Percentiles rank a stretch among this genome's conserved stretches.
These are phyloP conservation scores for Lasiurus borealis DNA, from an alignment of 2,113 vertebrate genomes.

Conservation along the genomic window DNA sequence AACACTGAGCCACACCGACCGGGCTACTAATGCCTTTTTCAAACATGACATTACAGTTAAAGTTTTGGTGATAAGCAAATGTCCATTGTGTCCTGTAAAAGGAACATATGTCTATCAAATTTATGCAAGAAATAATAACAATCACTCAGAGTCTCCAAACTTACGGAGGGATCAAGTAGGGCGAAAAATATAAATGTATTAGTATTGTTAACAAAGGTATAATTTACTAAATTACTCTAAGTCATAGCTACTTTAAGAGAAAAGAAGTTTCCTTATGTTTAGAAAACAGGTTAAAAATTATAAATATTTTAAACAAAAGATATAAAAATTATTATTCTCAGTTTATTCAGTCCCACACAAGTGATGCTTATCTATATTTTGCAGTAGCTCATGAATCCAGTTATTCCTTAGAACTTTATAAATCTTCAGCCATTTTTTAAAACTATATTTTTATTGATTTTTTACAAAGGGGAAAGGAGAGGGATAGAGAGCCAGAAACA, in stretches of 20 bases:
- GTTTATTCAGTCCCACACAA: background rate
- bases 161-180: background rate
- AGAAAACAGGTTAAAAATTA: background rate
- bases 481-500: too few relatives aligned
- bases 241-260: background rate
- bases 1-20: too few relatives aligned
- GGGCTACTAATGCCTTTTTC: background rate
- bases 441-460: too few relatives aligned
- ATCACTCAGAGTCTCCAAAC: background rate
- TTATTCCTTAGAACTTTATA: background rate
- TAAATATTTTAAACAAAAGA: background rate
- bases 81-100: background rate
- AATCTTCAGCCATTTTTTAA: background rate
- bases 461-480: too few relatives aligned
- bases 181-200: background rate
- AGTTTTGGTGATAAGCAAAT: background rate
- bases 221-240: background rate
- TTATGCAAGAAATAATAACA: background rate
- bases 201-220: background rate
- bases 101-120: background rate
- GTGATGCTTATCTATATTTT: background rate
- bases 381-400: background rate
- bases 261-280: background rate
- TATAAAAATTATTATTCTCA: background rate
- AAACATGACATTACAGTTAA: background rate